Conservation (phyloP, 2,797 vertebrate species). For the Myotis pilosus region DNA sequence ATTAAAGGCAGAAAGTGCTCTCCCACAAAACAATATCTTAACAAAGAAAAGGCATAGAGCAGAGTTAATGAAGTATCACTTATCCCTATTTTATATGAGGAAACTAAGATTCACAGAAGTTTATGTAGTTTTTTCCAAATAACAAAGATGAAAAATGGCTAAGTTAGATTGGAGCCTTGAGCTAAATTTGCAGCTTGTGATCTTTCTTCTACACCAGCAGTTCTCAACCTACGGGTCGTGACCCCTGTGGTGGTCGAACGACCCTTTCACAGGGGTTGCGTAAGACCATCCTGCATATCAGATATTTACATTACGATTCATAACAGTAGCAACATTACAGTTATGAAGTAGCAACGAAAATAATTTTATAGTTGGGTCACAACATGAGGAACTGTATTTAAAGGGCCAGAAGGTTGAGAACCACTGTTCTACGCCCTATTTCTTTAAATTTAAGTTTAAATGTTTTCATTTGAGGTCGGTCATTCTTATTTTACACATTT, state of each 20-base stretch:
- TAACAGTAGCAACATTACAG: too few relatives aligned
- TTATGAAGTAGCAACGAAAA: too few relatives aligned
- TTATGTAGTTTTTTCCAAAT: slow-evolving; percentile 9
- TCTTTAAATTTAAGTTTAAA: background rate
- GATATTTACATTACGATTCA: too few relatives aligned
- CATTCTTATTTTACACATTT: background rate
- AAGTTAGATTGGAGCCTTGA: background rate
- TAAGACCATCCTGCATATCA: too few relatives aligned
- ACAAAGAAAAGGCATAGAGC: background rate
- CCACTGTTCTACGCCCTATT: background rate
- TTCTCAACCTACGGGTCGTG: too few relatives aligned
- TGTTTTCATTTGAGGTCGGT: background rate
- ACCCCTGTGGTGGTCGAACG: too few relatives aligned
- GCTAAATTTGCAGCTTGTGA: background rate
- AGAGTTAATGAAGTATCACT: background rate
- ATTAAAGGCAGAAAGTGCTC: slow-evolving; percentile 19
- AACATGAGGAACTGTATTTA: too few relatives aligned
- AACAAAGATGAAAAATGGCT: background rate
- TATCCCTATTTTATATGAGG: background rate
- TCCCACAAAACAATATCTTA: slow-evolving; percentile 18
- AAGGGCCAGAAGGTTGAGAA: too few relatives aligned
- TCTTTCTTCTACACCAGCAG: background rate
- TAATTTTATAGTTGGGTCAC: too few relatives aligned
- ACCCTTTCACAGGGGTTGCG: too few relatives aligned
- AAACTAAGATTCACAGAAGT: background rate